Evolutionary conservation across 2,113 vertebrate species (phyloP).

Genomic region (Dicaeum eximium): DNA sequence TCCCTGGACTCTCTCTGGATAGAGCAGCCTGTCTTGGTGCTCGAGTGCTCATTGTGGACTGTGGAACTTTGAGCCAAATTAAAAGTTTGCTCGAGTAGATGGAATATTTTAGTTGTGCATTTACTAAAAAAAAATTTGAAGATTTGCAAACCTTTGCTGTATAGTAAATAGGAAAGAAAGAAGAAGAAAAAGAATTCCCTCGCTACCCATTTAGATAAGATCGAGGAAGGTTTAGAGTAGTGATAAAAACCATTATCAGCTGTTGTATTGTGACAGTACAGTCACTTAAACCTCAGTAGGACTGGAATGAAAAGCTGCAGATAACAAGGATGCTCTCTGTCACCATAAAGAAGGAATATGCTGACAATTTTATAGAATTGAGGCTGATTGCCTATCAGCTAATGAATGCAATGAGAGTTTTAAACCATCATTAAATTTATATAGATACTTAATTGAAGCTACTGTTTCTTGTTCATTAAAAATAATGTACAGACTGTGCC

Average conservation of each 20-base stretch:
- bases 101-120: neutral
- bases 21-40: neutral
- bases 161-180: neutral
- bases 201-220: neutral
- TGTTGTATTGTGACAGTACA: neutral
- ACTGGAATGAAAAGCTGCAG: neutral
- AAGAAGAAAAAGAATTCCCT: neutral
- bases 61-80: neutral
- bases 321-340: conserved; percentile 1
- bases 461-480: conserved; percentile 30
- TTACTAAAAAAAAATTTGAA: neutral
- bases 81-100: neutral
- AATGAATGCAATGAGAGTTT: conserved; percentile 20
- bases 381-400: neutral
- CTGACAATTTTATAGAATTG: neutral
- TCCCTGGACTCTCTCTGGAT: neutral
- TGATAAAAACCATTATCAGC: neutral
- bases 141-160: neutral
- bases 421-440: conserved; percentile 7
- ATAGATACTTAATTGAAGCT: neutral
- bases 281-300: neutral
- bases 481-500: neutral
- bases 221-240: neutral
- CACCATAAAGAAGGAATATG: neutral
- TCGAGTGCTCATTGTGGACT: neutral